phyloP scores from a whole-genome alignment of 2,113 vertebrate species.

The Papio anubis region DNA sequence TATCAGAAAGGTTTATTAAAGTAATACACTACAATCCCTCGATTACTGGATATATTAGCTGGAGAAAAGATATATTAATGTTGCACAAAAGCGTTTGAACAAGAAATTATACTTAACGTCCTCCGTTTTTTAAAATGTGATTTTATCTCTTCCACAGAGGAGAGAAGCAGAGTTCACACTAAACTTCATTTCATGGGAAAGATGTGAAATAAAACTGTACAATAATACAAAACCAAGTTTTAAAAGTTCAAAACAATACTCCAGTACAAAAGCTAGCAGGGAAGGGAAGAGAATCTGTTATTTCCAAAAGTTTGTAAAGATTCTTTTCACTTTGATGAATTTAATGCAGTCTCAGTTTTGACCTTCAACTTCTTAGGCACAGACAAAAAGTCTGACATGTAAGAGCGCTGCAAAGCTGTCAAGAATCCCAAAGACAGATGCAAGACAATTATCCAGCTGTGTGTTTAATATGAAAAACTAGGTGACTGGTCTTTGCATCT shows the following conservation, averaged over 20 bases:
- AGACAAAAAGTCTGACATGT: neutral
- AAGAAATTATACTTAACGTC: neutral
- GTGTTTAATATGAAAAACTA: neutral
- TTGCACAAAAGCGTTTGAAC: neutral
- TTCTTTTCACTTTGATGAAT: neutral
- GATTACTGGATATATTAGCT: neutral
- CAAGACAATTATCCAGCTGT: neutral
- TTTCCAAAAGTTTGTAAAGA: neutral
- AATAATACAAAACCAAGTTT: neutral
- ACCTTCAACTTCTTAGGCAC: neutral
- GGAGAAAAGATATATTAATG: neutral
- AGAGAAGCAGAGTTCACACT: neutral
- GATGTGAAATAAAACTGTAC: neutral
- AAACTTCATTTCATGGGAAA: neutral
- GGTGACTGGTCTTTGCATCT: neutral
- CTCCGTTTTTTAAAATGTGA: neutral
- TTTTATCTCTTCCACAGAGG: neutral
- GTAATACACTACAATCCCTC: neutral
- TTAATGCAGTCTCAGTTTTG: neutral
- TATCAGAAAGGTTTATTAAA: neutral
- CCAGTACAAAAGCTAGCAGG: neutral
- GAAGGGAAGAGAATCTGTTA: too few relatives aligned
- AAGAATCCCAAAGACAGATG: neutral
- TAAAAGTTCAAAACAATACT: neutral
- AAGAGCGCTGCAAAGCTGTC: neutral